Conservation (phyloP, 2,797 vertebrate species). For the Eleutherodactylus coqui region DNA sequence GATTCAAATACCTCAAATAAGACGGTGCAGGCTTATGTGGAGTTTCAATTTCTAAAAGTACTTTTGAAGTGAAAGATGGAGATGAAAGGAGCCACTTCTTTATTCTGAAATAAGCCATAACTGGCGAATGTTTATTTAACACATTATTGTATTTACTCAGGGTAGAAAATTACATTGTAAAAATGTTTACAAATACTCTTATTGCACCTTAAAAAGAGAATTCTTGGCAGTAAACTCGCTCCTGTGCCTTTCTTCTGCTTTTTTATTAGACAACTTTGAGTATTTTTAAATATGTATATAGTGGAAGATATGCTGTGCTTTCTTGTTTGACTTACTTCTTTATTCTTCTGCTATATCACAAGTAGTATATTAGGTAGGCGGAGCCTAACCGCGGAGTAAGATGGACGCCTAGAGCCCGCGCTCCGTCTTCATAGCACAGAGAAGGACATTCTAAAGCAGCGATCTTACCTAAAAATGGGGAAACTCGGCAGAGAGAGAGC, state of each 20-base stretch:
- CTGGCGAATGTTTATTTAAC: conserved; percentile 19
- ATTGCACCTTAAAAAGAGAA: conserved; percentile 30
- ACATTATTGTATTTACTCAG: conserved; percentile 41
- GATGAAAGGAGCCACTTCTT: conserved; percentile 45
- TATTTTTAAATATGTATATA: conserved; percentile 22
- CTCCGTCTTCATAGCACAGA: no score
- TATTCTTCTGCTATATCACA: background rate
- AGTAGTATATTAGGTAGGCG: conserved; percentile 14
- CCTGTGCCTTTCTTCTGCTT: conserved; percentile 15
- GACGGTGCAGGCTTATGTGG: conserved; percentile 10
- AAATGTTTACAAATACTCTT: conserved; percentile 49
- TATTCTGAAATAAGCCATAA: conserved; percentile 38
- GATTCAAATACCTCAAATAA: conserved; percentile 36
- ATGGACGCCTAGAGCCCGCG: no score
- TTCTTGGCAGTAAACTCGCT: conserved; percentile 38
- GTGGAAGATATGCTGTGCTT: background rate
- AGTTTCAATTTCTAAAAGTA: conserved; percentile 17
- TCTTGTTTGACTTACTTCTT: conserved; percentile 16
- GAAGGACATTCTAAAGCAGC: no score
- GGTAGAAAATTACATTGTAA: conserved; percentile 43
- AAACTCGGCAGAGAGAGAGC: no score
- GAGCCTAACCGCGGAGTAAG: no score
- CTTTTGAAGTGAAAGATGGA: conserved; percentile 30
- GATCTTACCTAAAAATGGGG: no score
- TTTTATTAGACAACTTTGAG: conserved; percentile 20